These are phyloP conservation scores for Buathra laborator DNA, from an alignment of 2,888 invertebrate genomes.

Conservation along the genomic window DNA sequence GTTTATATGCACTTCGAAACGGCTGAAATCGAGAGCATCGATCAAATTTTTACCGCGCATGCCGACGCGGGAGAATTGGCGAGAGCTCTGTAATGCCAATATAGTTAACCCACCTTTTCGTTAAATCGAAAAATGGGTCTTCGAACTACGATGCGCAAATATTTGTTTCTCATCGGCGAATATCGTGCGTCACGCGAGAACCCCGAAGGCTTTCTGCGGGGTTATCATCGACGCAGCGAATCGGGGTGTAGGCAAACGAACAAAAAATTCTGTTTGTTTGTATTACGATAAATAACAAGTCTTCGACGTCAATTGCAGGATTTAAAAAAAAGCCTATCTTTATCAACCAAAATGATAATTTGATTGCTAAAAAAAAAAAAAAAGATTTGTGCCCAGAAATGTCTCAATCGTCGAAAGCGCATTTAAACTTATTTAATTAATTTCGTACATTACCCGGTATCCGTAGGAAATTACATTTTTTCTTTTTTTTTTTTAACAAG, in stretches of 20 bases:
- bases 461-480: conserved; percentile 11
- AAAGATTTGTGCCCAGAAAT: neutral
- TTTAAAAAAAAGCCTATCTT: too few relatives aligned
- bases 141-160: neutral
- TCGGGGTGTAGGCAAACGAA: neutral
- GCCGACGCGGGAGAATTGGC: neutral
- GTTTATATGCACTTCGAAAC: neutral
- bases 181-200: conserved; percentile 3
- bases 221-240: neutral
- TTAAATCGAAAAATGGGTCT: conserved; percentile 1
- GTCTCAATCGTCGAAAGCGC: neutral
- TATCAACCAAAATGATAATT: too few relatives aligned
- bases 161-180: conserved; percentile 15
- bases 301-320: too few relatives aligned
- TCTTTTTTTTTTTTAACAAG: neutral
- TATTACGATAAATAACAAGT: too few relatives aligned
- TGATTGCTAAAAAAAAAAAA: neutral
- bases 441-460: conserved; percentile 18
- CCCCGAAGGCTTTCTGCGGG: neutral
- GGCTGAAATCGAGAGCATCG: neutral
- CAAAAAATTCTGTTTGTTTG: neutral
- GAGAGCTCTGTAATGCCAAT: neutral
- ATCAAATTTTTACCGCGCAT: neutral
- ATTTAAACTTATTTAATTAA: conserved; percentile 18
- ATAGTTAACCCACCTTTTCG: neutral